Conservation (phyloP, 2,888 invertebrate genomes). For the Mylabris sibirica region DNA sequence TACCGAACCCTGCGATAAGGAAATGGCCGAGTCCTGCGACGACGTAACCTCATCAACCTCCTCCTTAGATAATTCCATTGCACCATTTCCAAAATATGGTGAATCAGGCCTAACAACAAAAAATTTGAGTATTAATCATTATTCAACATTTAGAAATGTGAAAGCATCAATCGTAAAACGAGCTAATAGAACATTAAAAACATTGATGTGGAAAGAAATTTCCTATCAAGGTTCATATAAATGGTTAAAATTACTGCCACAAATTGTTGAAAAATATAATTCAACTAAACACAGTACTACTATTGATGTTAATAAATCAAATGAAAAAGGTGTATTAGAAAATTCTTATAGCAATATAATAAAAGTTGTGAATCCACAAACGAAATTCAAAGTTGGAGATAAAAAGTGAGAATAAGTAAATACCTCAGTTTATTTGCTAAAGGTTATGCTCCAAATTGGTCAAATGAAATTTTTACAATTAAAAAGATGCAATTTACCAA, state of each 20-base stretch:
- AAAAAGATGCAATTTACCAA: constrained; percentile 44
- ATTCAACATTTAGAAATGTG: constrained; percentile 13
- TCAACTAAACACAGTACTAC: constrained; percentile 24
- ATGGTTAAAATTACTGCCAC: constrained; percentile 25
- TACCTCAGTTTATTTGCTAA: constrained; percentile 50
- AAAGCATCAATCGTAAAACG: constrained; percentile 20
- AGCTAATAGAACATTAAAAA: constrained; percentile 35
- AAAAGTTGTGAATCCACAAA: constrained; percentile 26
- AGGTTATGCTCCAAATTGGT: constrained; percentile 53
- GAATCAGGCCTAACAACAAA: too few relatives aligned
- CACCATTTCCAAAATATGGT: too few relatives aligned
- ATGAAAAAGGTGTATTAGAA: constrained; percentile 23
- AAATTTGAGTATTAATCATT: not conserved
- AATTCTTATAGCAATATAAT: constrained; percentile 26
- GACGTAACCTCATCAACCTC: too few relatives aligned
- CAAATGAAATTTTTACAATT: constrained; percentile 52
- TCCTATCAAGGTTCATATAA: constrained; percentile 43
- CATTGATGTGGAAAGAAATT: constrained; percentile 37
- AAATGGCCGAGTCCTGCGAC: too few relatives aligned
- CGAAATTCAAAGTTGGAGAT: constrained; percentile 44
- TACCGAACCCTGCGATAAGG: too few relatives aligned
- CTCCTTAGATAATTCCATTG: too few relatives aligned
- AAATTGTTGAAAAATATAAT: constrained; percentile 29
- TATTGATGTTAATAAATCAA: constrained; percentile 13
- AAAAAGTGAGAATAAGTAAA: constrained; percentile 50